These are phyloP conservation scores for Chaetogeoica ovagalla DNA, from an alignment of 2,888 invertebrate genomes.

Conservation along the genomic window DNA sequence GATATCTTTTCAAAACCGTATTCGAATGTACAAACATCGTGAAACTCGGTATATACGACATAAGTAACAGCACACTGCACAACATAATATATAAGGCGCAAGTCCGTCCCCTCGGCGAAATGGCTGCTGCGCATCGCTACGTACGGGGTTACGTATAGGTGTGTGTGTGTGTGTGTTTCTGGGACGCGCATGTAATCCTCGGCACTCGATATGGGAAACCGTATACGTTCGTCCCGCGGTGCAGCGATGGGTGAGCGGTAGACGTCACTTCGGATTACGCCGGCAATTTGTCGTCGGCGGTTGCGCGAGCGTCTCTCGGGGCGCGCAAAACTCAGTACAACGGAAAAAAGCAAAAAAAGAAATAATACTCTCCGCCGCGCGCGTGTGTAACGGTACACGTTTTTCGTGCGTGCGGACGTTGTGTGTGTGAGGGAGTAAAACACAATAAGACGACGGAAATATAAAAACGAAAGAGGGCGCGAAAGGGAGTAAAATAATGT, in stretches of 20 bases:
- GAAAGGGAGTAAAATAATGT: neutral
- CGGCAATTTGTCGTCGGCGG: slow-evolving; percentile 43
- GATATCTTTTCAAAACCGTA: no score
- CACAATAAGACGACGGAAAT: neutral
- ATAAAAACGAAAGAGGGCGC: neutral
- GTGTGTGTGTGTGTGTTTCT: neutral
- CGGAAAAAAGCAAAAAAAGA: neutral
- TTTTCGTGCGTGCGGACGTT: neutral
- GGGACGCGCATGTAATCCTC: slow-evolving; percentile 14
- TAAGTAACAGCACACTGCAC: no score
- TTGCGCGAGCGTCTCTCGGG: slow-evolving; percentile 9
- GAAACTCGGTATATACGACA: no score
- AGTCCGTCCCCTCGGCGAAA: slow-evolving; percentile 15
- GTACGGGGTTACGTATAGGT: neutral
- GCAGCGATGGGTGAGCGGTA: neutral
- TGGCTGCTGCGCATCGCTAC: neutral
- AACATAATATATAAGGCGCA: neutral
- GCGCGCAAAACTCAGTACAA: slow-evolving; percentile 22
- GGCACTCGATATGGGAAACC: no score
- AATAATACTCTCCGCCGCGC: neutral
- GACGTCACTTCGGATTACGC: slow-evolving; percentile 48
- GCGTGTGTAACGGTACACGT: no score
- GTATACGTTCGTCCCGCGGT: neutral
- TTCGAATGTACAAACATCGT: no score
- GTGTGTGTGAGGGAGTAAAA: neutral